These are phyloP conservation scores for Sardinella longiceps DNA, from an alignment of 2,797 vertebrate genomes.

Conservation along the genomic window DNA sequence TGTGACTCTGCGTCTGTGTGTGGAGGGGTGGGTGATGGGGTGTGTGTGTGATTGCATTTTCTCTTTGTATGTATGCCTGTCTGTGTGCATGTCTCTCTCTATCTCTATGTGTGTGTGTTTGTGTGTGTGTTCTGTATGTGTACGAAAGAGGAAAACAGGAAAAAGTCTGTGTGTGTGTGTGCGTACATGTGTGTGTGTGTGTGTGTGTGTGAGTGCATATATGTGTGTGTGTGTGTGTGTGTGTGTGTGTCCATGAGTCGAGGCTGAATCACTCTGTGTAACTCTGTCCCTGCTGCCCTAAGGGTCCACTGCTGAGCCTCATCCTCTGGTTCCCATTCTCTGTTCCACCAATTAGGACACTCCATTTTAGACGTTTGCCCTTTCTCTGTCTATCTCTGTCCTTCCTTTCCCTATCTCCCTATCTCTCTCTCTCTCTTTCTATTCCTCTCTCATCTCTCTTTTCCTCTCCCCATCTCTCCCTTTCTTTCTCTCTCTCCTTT, in stretches of 20 bases:
- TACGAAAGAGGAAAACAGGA: neutral
- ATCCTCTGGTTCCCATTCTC: conserved; percentile 34
- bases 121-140: neutral
- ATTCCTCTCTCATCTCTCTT: too few species aligned
- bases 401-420: neutral
- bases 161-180: conserved; percentile 6
- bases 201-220: neutral
- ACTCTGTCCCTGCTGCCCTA: conserved; percentile 35
- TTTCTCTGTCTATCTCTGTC: neutral
- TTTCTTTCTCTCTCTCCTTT: neutral
- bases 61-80: neutral
- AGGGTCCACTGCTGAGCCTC: conserved; percentile 37
- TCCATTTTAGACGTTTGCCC: neutral
- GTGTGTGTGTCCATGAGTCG: neutral
- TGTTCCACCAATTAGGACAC: conserved; percentile 39
- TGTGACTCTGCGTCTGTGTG: conserved; percentile 30
- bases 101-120: neutral
- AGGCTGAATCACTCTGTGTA: conserved; percentile 33
- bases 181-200: neutral
- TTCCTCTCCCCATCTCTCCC: too few species aligned
- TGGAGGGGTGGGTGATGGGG: neutral
- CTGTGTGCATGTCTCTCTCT: too few species aligned
- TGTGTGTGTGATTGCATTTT: neutral
- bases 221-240: neutral
- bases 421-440: neutral